Percentiles rank a stretch among this genome's conserved stretches.
Conservation (phyloP, 2,888 invertebrate species). For the Tenthredo notha region DNA sequence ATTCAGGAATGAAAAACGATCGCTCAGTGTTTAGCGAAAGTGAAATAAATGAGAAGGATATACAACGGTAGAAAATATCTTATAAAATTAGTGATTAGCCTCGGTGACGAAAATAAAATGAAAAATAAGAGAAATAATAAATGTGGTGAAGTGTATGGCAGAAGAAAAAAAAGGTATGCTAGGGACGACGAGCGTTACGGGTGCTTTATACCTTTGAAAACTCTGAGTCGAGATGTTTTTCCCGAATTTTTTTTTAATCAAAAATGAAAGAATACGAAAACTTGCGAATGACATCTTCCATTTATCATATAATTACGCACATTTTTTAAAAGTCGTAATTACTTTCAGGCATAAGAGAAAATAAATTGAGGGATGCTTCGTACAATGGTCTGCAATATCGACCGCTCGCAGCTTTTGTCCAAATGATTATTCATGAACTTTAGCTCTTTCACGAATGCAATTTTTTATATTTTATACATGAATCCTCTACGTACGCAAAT, state of each 20-base stretch:
- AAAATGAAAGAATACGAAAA: background rate
- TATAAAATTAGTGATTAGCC: background rate
- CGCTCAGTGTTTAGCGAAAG: background rate
- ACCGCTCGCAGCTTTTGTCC: background rate
- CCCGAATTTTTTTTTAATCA: background rate
- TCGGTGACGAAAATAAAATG: background rate
- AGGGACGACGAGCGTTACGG: background rate
- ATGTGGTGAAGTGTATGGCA: background rate
- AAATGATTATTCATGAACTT: background rate
- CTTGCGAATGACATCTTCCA: background rate
- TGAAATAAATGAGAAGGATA: background rate
- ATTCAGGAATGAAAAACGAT: too few species aligned
- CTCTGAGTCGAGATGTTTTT: background rate
- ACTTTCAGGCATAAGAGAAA: background rate
- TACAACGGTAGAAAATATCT: background rate
- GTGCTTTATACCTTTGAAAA: background rate
- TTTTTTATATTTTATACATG: background rate
- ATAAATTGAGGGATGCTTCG: background rate
- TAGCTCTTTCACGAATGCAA: background rate
- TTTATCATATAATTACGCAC: conserved; percentile 1
- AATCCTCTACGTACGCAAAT: background rate
- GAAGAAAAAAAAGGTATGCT: background rate
- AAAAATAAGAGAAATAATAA: background rate
- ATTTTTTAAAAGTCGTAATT: background rate
- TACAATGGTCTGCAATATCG: conserved; percentile 5